Evolutionary conservation across 2,113 vertebrate genomes (phyloP), one percentile per base, ranked within the genome.

Genomic region (Capreolus pygargus): DNA sequence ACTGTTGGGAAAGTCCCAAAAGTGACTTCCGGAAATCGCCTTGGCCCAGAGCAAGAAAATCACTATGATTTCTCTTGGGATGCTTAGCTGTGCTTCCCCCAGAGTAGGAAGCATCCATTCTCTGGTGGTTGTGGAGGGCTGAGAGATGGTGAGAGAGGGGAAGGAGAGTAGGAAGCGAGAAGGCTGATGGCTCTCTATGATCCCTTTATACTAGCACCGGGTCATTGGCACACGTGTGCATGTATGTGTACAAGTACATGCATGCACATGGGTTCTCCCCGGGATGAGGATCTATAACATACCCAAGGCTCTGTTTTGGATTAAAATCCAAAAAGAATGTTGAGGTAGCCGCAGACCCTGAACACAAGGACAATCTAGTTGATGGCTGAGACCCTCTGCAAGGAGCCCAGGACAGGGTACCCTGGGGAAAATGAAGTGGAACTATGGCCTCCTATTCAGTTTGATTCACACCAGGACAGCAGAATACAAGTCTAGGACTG

Each of bases 171-270:
- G 45, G 81, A 52, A 81, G 23, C 81, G 36, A 52, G 50, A 90
- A 57, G 50, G 12, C 33, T 28, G 47, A 43, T 21, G 43, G 27
- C 43, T 7, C 3, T 36, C 47, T 39, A 21, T 0, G 25, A 81
- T 52, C 89, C n/a, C 79, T 88, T 50, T 50, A 57, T 5, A 2
- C 33, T 52, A 27, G 19, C 19, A 4, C 6, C 15, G n/a, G 14
- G 27, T 43, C 85, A 36, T 0, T 45, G 64, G 87, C 52, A 11
- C 33, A 36, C 0, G 2, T 52, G 33, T 30, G 17, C 17, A 2
- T 3, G 19, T 30, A 5, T 25, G 14, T 8, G 0, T 17, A 57
- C 21, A n/a, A 1, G 12, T 3, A n/a, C 23, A 30, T 1, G 3
- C 23, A 28, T 25, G 6, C 64, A 47, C 39, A 6, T 10, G 17